Percentiles rank a stretch among this genome's conserved stretches.
phyloP scores from a whole-genome alignment of 2,888 invertebrate species.

The Thera obeliscata region DNA sequence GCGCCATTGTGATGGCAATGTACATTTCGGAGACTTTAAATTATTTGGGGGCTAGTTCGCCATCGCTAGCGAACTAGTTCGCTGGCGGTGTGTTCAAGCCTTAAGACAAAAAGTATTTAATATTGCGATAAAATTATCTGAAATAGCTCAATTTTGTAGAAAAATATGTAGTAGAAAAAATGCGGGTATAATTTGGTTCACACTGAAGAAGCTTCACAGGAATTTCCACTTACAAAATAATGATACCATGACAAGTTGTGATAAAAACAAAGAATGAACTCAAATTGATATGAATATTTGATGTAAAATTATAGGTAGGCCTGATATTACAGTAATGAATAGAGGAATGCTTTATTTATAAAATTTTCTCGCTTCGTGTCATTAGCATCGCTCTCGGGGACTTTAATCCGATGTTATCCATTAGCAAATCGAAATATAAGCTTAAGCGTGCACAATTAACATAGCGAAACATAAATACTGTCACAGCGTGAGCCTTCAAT shows the following conservation, averaged over 20 bases:
- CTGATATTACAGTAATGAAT: constrained; percentile 6
- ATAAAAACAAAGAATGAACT: constrained; percentile 16
- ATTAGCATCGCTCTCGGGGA: constrained; percentile 23
- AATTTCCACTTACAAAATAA: too few species aligned
- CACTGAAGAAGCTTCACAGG: too few species aligned
- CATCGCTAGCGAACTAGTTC: too few species aligned
- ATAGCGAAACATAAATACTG: constrained; percentile 21
- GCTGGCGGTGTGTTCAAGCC: too few species aligned
- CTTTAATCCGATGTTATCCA: constrained; percentile 21
- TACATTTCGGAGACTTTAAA: too few species aligned
- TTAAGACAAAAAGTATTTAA: too few species aligned
- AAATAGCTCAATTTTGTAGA: too few species aligned
- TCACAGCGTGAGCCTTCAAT: constrained; percentile 13
- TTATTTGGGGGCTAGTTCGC: too few species aligned
- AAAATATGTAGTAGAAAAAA: too few species aligned
- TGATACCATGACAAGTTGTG: background rate
- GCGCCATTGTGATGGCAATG: too few species aligned
- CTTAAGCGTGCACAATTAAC: constrained; percentile 20
- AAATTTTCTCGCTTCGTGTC: constrained; percentile 17
- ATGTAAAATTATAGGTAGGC: constrained; percentile 16
- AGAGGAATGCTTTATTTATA: constrained; percentile 20
- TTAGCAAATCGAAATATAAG: constrained; percentile 28
- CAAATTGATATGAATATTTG: constrained; percentile 17
- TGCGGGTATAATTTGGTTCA: too few species aligned
- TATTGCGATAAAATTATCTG: too few species aligned